A percentile compares a stretch with the other conserved stretches of the same genome.
Conservation (phyloP, 2,797 vertebrate genomes). For the Gallirallus australis region DNA sequence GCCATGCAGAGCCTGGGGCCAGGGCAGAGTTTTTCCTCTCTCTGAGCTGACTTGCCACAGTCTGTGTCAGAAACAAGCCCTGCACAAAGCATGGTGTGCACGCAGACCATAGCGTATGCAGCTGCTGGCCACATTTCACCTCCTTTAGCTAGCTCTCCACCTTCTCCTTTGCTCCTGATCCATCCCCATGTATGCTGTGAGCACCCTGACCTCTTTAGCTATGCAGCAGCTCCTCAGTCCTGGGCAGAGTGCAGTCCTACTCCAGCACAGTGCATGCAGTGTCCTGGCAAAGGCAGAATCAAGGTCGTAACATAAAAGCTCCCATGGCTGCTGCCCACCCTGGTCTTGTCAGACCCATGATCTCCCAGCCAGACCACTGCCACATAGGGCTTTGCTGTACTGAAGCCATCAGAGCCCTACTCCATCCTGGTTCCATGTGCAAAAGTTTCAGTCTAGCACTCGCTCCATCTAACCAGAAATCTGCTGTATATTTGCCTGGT, state of each 20-base stretch:
- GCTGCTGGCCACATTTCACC: not conserved
- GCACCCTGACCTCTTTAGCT: not conserved
- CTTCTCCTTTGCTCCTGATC: not conserved
- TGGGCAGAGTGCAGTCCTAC: not conserved
- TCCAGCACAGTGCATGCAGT: not conserved
- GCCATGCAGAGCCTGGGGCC: not conserved
- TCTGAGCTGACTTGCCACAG: not conserved
- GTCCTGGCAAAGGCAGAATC: not conserved
- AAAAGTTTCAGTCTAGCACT: not conserved
- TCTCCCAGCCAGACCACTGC: not conserved
- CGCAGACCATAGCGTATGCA: not conserved
- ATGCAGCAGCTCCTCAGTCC: not conserved
- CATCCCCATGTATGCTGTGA: not conserved
- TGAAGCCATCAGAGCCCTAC: not conserved
- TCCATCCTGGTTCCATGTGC: not conserved
- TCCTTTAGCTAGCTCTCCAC: not conserved
- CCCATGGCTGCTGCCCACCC: not conserved
- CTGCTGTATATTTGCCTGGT: not conserved
- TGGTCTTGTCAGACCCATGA: not conserved
- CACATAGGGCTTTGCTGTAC: not conserved
- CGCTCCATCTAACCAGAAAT: not conserved
- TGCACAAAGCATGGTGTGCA: not conserved
- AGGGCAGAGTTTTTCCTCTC: not conserved
- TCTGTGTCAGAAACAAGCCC: not conserved
- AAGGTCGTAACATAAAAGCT: not conserved